These are phyloP conservation scores for Hippasteria phrygiana DNA, from an alignment of 53 echinoderm and acorn worm species.

Conservation along the genomic window DNA sequence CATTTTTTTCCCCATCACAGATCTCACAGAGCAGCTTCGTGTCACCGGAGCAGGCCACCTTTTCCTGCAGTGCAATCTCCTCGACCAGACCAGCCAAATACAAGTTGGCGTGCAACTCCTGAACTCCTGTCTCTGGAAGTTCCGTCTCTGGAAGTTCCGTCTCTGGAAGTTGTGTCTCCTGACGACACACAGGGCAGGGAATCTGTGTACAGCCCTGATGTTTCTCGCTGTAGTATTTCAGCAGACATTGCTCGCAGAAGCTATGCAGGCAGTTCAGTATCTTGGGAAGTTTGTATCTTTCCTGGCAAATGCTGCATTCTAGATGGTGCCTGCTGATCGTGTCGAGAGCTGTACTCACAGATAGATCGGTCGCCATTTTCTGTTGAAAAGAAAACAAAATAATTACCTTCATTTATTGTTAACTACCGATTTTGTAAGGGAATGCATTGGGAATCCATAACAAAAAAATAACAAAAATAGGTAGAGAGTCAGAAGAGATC, in stretches of 20 bases:
- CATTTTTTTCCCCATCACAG: not conserved
- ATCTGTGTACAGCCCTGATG: not conserved
- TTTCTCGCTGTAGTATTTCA: not conserved
- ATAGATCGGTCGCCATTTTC: too few relatives aligned
- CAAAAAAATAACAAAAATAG: too few relatives aligned
- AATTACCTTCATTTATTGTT: too few relatives aligned
- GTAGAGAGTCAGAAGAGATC: too few relatives aligned
- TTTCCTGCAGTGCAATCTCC: not conserved
- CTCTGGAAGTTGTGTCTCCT: not conserved
- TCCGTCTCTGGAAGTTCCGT: not conserved
- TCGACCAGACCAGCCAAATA: conserved; percentile 9
- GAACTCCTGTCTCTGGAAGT: conserved; percentile 3
- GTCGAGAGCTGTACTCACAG: too few relatives aligned
- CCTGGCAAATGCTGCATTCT: not conserved
- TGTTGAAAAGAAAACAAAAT: too few relatives aligned
- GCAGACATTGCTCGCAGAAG: not conserved
- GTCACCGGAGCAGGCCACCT: not conserved
- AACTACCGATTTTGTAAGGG: too few relatives aligned
- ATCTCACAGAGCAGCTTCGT: not conserved
- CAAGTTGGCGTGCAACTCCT: not conserved
- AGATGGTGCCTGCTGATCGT: too few relatives aligned
- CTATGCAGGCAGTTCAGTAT: not conserved
- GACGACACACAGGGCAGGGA: conserved; percentile 18
- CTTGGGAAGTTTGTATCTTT: not conserved
- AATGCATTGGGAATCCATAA: too few relatives aligned